A percentile compares a stretch with the other conserved stretches of the same genome.
These are phyloP conservation scores for Thalpophila matura DNA, from an alignment of 2,888 invertebrate genomes.

Conservation along the genomic window DNA sequence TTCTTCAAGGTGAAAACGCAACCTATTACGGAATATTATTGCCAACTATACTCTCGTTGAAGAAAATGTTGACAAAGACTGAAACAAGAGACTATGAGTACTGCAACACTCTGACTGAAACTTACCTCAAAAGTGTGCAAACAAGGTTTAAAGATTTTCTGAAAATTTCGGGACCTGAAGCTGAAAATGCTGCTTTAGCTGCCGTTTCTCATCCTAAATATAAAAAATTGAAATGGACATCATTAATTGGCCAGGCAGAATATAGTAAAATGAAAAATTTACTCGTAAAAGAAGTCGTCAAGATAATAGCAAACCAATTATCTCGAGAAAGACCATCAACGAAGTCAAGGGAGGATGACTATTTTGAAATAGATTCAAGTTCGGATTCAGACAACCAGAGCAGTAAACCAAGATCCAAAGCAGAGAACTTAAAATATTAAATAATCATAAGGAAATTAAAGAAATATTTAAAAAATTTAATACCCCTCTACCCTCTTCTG, in stretches of 20 bases:
- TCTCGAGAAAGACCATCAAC: conserved; percentile 11
- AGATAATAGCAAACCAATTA: conserved; percentile 12
- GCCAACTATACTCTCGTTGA: conserved; percentile 22
- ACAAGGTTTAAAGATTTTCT: conserved; percentile 18
- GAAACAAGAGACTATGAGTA: conserved; percentile 15
- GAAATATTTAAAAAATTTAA: conserved; percentile 30
- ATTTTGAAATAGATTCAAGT: conserved; percentile 31
- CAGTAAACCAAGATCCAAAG: conserved; percentile 24
- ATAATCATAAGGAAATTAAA: conserved; percentile 25
- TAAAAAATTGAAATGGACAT: conserved; percentile 28
- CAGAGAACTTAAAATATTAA: conserved; percentile 23
- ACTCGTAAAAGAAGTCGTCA: conserved; percentile 17
- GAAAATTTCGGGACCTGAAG: conserved; percentile 13
- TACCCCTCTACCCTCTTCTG: conserved; percentile 29
- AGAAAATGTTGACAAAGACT: conserved; percentile 26
- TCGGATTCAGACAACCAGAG: conserved; percentile 30
- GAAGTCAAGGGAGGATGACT: conserved; percentile 26
- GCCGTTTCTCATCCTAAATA: conserved; percentile 18
- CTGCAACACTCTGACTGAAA: conserved; percentile 24
- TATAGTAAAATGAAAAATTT: conserved; percentile 26
- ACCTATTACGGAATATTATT: conserved; percentile 37
- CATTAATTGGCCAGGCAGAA: conserved; percentile 26
- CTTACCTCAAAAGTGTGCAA: conserved; percentile 25
- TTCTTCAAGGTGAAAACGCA: conserved; percentile 33
- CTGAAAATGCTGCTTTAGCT: conserved; percentile 33